These are phyloP conservation scores for Tillus elongatus DNA, from an alignment of 2,888 invertebrate species.

Conservation along the genomic window DNA sequence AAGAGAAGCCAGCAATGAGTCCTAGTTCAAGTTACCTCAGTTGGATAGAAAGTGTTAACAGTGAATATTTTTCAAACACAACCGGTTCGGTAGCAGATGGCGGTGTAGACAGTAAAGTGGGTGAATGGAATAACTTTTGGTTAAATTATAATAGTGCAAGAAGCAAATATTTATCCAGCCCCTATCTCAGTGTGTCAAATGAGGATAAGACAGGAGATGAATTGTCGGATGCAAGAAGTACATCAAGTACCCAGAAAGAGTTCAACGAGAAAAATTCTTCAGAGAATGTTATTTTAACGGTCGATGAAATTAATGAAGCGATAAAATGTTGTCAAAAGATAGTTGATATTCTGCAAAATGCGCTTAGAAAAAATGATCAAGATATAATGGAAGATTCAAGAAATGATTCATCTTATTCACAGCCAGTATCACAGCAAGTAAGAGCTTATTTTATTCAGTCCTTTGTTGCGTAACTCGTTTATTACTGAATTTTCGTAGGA, in stretches of 20 bases:
- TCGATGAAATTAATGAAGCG: slow-evolving; percentile 38
- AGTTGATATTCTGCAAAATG: slow-evolving; percentile 38
- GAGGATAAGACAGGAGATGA: slow-evolving; percentile 31
- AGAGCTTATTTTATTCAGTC: no score
- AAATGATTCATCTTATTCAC: slow-evolving; percentile 36
- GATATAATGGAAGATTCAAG: slow-evolving; percentile 31
- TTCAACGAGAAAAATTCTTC: slow-evolving; percentile 33
- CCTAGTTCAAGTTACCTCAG: slow-evolving; percentile 38
- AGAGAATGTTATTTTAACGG: slow-evolving; percentile 29
- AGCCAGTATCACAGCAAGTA: slow-evolving; percentile 27
- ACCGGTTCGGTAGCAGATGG: slow-evolving; percentile 20
- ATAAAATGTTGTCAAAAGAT: slow-evolving; percentile 36
- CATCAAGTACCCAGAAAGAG: slow-evolving; percentile 36
- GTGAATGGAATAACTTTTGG: slow-evolving; percentile 44
- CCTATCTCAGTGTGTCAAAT: slow-evolving; percentile 29
- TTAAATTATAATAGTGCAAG: slow-evolving; percentile 39
- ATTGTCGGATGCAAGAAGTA: slow-evolving; percentile 36
- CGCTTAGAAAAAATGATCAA: slow-evolving; percentile 33
- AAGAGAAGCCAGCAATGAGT: slow-evolving; percentile 32
- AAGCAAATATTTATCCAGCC: slow-evolving; percentile 33
- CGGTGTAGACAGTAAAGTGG: slow-evolving; percentile 36
- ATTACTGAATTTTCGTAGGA: no score
- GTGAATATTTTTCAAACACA: slow-evolving; percentile 32
- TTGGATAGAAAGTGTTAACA: slow-evolving; percentile 41
- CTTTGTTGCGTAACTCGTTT: no score